Percentiles rank a stretch among this genome's conserved stretches.
Evolutionary conservation across 1,140 invertebrate genomes (phyloP).

Genomic region (Pachyrhynchus sulphureomaculatus): DNA sequence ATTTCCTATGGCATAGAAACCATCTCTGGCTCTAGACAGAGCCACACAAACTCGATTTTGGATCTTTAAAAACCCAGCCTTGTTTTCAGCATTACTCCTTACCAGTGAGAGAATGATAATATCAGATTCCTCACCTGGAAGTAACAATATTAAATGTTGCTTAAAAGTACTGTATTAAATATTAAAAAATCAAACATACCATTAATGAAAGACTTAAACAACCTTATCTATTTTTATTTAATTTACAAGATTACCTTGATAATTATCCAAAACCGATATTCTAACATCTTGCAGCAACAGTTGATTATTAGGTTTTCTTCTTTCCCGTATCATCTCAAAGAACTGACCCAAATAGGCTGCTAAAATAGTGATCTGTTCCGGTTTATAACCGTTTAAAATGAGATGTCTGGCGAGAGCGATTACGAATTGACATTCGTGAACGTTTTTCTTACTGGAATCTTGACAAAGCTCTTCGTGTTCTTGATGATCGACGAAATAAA

Average conservation of each 20-base stretch:
- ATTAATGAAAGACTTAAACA: no score
- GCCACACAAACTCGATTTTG: conserved; percentile 83
- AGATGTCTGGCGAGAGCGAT: conserved; percentile 61
- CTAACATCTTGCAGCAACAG: conserved; percentile 52
- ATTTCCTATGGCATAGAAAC: conserved; percentile 63
- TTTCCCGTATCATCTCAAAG: conserved; percentile 55
- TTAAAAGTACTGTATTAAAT: no score
- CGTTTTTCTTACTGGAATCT: conserved; percentile 62
- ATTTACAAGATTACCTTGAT: conserved; percentile 58
- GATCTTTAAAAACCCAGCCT: conserved; percentile 75
- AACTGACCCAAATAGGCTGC: conserved; percentile 68
- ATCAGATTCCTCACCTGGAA: conserved; percentile 71
- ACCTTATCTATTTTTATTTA: no score
- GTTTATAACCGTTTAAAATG: conserved; percentile 59
- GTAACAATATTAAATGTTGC: no score
- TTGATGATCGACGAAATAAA: conserved; percentile 65
- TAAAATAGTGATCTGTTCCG: conserved; percentile 65
- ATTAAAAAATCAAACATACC: no score
- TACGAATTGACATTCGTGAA: conserved; percentile 60
- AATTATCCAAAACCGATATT: conserved; percentile 77
- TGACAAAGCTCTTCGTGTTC: conserved; percentile 54
- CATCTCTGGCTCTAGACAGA: conserved; percentile 76
- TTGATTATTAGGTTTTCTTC: conserved; percentile 45
- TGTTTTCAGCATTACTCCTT: conserved; percentile 66
- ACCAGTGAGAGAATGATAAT: conserved; percentile 84